These are phyloP conservation scores for Platichthys flesus DNA, from an alignment of 2,113 vertebrate genomes.

Conservation along the genomic window DNA sequence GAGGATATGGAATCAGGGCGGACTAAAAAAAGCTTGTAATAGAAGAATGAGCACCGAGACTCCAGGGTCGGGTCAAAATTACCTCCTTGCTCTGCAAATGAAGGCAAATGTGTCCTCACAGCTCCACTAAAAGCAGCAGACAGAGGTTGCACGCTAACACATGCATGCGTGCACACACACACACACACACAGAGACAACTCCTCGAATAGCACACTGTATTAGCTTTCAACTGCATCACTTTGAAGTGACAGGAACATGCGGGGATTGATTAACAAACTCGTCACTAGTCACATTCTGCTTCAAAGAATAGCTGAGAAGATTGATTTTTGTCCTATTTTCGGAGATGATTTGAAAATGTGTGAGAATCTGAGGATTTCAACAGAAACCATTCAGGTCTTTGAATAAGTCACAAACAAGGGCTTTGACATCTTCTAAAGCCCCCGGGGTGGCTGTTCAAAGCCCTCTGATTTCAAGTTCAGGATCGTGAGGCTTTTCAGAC, in stretches of 20 bases:
- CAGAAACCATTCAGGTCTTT: slow-evolving; percentile 25
- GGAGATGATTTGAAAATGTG: neutral
- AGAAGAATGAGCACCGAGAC: slow-evolving; percentile 62
- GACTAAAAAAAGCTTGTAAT: slow-evolving; percentile 68
- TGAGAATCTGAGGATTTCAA: neutral
- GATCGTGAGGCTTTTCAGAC: slow-evolving; percentile 31
- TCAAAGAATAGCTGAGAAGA: neutral
- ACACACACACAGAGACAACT: slow-evolving; percentile 3
- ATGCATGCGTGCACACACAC: neutral
- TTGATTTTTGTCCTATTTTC: slow-evolving; percentile 1
- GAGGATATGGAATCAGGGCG: slow-evolving; percentile 74
- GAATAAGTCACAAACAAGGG: neutral
- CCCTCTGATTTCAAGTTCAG: slow-evolving; percentile 37
- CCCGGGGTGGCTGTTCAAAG: slow-evolving; percentile 28
- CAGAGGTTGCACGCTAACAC: neutral
- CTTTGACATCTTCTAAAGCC: neutral
- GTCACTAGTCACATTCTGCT: slow-evolving; percentile 2
- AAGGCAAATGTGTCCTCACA: slow-evolving; percentile 56
- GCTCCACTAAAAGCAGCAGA: slow-evolving; percentile 34
- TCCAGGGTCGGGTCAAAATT: slow-evolving; percentile 67
- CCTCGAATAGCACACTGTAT: slow-evolving; percentile 29
- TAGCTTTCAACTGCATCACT: slow-evolving; percentile 33
- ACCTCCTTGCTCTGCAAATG: slow-evolving; percentile 65
- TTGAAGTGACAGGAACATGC: slow-evolving; percentile 39
- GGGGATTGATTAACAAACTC: slow-evolving; percentile 36